Evolutionary conservation across 1,140 invertebrate species (phyloP), one percentile per base, ranked within the genome.

Genomic region (Drosophila burlai): DNA sequence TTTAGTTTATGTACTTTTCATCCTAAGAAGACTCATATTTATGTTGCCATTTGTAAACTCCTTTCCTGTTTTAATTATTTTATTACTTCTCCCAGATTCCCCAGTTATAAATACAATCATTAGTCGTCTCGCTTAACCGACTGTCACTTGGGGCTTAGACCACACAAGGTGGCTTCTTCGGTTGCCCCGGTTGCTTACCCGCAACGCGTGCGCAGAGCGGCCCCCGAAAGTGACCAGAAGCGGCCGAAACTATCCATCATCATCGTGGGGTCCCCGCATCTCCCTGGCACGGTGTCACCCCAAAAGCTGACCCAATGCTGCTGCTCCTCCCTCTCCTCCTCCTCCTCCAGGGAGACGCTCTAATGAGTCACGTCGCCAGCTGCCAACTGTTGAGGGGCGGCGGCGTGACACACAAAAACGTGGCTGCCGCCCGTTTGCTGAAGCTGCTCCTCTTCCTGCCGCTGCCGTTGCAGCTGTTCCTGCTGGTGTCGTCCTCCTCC

Each of bases 221-320:
- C 49, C 24, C 69, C 50, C 57, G 45, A 68, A 26, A 84, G 59
- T 66, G 84, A 83, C 67, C 76, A 87, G 74, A 83, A 87, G 60
- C 83, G 84, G 54, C 84, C 75, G 76, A 86, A 84, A 90, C 84
- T 84, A 90, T 89, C 84, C 84, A 89, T 89, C 78, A 84, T 80
- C 78, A 46, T 55, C 40, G 42, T 21, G 38, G 47, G 59, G 24
- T 45, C 55, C 38, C 31, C 54, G 54, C 54, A 57, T 57, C 54
- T 57, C 36, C 21, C 54, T 57, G 15, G 52, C 34, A 57, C 36
- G 21, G 54, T 26, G 54, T 57, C 54, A 40, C 54, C 54, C 54
- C n/a, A 57, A 57, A 57, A 26, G 54, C 54, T 42, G 54, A 67
- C 78, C 59, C 10, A 58, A 47, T 72, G 52, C 60, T 18, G 50